Conservation (phyloP, 2,888 invertebrate species). For the Apotomis turbidana region DNA sequence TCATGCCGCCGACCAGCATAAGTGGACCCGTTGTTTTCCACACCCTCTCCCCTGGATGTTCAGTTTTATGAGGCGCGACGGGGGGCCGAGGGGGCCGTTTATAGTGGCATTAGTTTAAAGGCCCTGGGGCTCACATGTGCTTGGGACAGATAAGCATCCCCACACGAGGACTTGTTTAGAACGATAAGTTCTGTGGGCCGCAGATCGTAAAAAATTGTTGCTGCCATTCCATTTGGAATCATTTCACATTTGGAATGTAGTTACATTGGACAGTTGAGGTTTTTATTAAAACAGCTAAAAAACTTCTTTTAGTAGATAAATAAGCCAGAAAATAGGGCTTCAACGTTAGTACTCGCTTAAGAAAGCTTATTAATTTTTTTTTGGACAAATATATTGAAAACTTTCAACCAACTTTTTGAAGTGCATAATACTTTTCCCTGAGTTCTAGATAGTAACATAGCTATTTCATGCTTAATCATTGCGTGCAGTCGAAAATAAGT, state of each 20-base stretch:
- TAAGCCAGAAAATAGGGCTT: too few species aligned
- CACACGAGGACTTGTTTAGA: slow-evolving; percentile 80
- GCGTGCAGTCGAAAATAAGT: too few species aligned
- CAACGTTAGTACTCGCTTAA: too few species aligned
- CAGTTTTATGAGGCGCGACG: slow-evolving; percentile 66
- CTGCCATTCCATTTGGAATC: slow-evolving; percentile 28
- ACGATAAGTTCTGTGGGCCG: slow-evolving; percentile 75
- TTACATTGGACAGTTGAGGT: too few species aligned
- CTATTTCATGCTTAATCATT: too few species aligned
- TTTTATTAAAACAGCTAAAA: too few species aligned
- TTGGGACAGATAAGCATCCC: slow-evolving; percentile 79
- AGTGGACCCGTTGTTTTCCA: slow-evolving; percentile 65
- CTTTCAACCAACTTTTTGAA: too few species aligned
- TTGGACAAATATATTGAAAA: too few species aligned
- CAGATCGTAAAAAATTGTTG: slow-evolving; percentile 53
- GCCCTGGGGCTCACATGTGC: slow-evolving; percentile 79
- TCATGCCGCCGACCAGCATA: slow-evolving; percentile 64
- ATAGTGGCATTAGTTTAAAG: slow-evolving; percentile 72
- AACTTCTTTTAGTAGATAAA: too few species aligned
- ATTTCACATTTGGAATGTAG: slow-evolving; percentile 32
- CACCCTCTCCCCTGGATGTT: slow-evolving; percentile 70
- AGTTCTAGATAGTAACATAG: too few species aligned
- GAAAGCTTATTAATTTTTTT: too few species aligned
- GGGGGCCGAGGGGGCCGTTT: slow-evolving; percentile 63
- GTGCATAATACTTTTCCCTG: too few species aligned